A percentile compares a stretch with the other conserved stretches of the same genome.
Conservation (phyloP, 2,888 invertebrate genomes). For the Chymomyza amoena region DNA sequence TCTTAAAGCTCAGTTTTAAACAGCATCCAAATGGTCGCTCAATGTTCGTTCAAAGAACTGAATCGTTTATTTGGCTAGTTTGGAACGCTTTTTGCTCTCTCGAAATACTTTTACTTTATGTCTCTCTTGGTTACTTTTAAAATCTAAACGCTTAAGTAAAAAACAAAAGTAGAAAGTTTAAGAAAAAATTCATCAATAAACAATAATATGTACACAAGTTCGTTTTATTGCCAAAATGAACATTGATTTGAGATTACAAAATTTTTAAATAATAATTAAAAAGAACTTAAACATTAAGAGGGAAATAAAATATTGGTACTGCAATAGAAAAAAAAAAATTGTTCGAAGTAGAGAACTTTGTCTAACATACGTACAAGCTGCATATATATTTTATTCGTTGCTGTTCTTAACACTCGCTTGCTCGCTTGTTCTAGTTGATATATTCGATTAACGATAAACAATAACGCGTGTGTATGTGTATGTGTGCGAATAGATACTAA, state of each 20-base stretch:
- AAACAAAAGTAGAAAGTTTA: background rate
- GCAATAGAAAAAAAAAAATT: too few species aligned
- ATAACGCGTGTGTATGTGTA: too few species aligned
- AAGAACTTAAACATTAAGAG: background rate
- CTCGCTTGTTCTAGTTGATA: too few species aligned
- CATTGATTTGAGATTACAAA: background rate
- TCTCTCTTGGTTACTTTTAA: conserved; percentile 4
- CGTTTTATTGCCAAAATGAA: conserved; percentile 49
- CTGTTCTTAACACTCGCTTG: too few species aligned
- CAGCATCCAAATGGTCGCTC: too few species aligned
- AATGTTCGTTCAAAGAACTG: too few species aligned
- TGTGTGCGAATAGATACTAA: too few species aligned
- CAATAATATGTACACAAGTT: conserved; percentile 61
- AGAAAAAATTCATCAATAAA: conserved; percentile 23
- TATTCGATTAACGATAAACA: background rate
- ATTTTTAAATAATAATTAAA: background rate
- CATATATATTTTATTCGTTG: background rate
- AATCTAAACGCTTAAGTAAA: conserved; percentile 15
- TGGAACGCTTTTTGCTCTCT: too few species aligned
- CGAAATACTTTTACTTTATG: too few species aligned
- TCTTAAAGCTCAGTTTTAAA: too few species aligned
- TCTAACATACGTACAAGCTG: background rate
- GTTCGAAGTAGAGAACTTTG: background rate
- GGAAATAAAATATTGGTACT: too few species aligned
- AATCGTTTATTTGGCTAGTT: too few species aligned